phyloP scores from a whole-genome alignment of 2,888 invertebrate species.

The Mechanitis messenoides region DNA sequence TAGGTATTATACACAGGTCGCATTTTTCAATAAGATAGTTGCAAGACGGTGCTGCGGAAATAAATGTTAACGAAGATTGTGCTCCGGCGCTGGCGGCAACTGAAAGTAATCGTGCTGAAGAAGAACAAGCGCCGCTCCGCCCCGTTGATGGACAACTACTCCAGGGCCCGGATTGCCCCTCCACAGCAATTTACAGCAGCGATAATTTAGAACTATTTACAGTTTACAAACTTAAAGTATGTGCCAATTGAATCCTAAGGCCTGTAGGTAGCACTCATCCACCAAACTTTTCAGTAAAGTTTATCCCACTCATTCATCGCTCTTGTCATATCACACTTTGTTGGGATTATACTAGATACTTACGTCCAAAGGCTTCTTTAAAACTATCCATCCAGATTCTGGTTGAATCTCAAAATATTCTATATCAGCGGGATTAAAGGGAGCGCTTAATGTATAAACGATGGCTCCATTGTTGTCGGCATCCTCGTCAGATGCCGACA shows the following conservation, averaged over 20 bases:
- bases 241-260: constrained; percentile 77
- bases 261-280: constrained; percentile 76
- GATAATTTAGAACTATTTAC: constrained; percentile 73
- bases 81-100: constrained; percentile 79
- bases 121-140: constrained; percentile 78
- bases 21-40: constrained; percentile 72
- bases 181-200: constrained; percentile 74
- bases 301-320: constrained; percentile 69
- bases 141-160: constrained; percentile 61
- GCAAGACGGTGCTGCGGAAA: constrained; percentile 77
- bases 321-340: constrained; percentile 53
- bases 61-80: constrained; percentile 71
- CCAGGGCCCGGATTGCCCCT: constrained; percentile 74
- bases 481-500: constrained; percentile 97
- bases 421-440: constrained; percentile 90
- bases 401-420: constrained; percentile 98
- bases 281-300: constrained; percentile 72
- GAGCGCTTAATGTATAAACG: constrained; percentile 92
- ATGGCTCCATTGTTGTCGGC: constrained; percentile 98
- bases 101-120: constrained; percentile 85
- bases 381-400: constrained; percentile 97
- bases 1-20: constrained; percentile 73
- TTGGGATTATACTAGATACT: constrained; percentile 75
- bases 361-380: constrained; percentile 97
- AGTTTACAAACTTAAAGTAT: constrained; percentile 66